A percentile compares a stretch with the other conserved stretches of the same genome.
Evolutionary conservation across 2,888 invertebrate species (phyloP).

Genomic region (Drosophila fulvimacula): DNA sequence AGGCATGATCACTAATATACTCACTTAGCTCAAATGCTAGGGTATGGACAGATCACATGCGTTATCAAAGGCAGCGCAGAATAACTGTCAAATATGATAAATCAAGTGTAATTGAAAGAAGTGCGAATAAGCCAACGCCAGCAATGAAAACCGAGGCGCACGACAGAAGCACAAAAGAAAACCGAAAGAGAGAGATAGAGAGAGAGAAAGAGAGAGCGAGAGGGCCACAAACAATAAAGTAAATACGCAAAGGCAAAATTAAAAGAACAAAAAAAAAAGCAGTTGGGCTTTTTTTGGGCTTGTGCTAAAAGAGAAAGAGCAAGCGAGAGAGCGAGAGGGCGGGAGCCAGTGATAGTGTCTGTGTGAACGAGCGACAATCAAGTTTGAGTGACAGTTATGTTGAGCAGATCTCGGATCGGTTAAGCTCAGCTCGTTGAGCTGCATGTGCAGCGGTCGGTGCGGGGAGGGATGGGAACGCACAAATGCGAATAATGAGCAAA

Average conservation of each 20-base stretch:
- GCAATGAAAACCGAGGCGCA: conserved; percentile 49
- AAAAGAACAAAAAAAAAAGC: conserved; percentile 20
- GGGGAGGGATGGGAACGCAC: conserved; percentile 52
- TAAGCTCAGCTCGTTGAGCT: conserved; percentile 40
- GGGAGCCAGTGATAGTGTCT: neutral
- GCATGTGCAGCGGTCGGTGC: conserved; percentile 41
- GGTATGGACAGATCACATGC: conserved; percentile 61
- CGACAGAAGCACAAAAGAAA: conserved; percentile 26
- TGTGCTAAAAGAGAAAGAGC: conserved; percentile 10
- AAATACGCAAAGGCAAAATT: conserved; percentile 51
- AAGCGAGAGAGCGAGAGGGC: conserved; percentile 5
- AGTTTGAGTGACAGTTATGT: conserved; percentile 35
- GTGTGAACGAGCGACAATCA: conserved; percentile 19
- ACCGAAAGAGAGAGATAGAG: conserved; percentile 8
- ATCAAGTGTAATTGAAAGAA: conserved; percentile 81
- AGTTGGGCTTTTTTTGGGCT: conserved; percentile 28
- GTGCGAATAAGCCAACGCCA: conserved; percentile 78
- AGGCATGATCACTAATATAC: conserved; percentile 9
- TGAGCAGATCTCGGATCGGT: conserved; percentile 35
- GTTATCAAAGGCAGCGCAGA: conserved; percentile 38
- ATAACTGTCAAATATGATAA: conserved; percentile 78
- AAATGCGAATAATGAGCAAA: conserved; percentile 80
- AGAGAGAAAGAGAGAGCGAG: conserved; percentile 9
- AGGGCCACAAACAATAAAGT: conserved; percentile 40
- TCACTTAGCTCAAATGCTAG: conserved; percentile 13